Conservation (phyloP, 1,140 invertebrate genomes). For the Steinernema feltiae region DNA sequence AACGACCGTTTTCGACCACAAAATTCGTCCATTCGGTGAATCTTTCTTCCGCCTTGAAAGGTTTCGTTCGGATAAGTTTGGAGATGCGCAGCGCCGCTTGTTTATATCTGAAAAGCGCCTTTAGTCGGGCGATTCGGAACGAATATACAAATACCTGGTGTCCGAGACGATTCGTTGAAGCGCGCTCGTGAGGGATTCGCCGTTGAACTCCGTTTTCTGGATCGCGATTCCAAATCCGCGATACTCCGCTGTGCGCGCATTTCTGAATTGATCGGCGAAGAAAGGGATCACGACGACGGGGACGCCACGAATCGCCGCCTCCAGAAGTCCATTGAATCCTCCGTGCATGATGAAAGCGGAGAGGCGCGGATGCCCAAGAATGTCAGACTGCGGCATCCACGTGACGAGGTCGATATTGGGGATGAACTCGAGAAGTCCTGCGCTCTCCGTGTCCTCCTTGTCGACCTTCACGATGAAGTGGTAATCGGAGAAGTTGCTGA, state of each 20-base stretch:
- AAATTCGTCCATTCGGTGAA: constrained; percentile 39
- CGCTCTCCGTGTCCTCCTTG: constrained; percentile 28
- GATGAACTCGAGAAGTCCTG: neutral
- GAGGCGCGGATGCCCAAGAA: constrained; percentile 35
- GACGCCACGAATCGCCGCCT: constrained; percentile 38
- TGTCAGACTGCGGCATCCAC: constrained; percentile 44
- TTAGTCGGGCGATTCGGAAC: too few relatives aligned
- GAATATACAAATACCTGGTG: too few relatives aligned
- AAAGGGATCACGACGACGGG: constrained; percentile 45
- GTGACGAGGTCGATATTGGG: constrained; percentile 38
- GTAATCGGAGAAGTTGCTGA: constrained; percentile 26
- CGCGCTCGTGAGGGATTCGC: constrained; percentile 16
- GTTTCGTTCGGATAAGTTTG: constrained; percentile 33
- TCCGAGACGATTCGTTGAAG: constrained; percentile 19
- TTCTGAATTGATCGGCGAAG: constrained; percentile 45
- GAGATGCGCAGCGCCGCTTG: constrained; percentile 27
- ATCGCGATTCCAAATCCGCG: constrained; percentile 37
- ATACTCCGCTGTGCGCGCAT: constrained; percentile 32
- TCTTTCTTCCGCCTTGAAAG: constrained; percentile 34
- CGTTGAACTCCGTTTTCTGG: constrained; percentile 28
- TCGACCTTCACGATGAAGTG: constrained; percentile 34
- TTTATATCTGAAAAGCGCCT: constrained; percentile 32
- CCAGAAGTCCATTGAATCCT: constrained; percentile 44
- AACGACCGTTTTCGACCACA: constrained; percentile 30
- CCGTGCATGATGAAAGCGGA: constrained; percentile 48